Conservation (phyloP, 2,888 invertebrate species). For the Orthosia cruda region DNA sequence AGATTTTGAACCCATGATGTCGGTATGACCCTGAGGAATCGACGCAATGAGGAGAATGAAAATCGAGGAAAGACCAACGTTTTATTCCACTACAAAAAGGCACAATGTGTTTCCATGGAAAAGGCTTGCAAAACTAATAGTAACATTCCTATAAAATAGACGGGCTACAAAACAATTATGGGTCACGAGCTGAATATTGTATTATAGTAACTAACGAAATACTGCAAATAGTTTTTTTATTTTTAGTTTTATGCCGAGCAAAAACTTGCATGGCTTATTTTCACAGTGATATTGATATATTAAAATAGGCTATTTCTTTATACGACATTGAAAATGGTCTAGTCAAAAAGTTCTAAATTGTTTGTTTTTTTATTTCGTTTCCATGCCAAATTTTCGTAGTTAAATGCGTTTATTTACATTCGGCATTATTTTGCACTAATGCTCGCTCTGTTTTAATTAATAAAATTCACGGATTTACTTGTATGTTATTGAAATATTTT, state of each 20-base stretch:
- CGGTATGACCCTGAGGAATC: no score
- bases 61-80: background rate
- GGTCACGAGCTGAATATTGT: conserved; percentile 30
- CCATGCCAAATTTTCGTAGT: conserved; percentile 36
- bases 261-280: conserved; percentile 2
- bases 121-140: background rate
- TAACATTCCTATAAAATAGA: background rate
- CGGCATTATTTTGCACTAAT: conserved; percentile 50
- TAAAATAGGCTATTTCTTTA: conserved; percentile 27
- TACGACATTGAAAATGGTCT: conserved; percentile 49
- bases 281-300: background rate
- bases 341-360: conserved; percentile 56
- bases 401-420: conserved; percentile 56
- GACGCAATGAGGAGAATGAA: no score
- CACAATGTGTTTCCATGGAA: background rate
- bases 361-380: conserved; percentile 45
- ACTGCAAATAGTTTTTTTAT: conserved; percentile 3
- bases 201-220: background rate
- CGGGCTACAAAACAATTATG: background rate
- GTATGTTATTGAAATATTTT: conserved; percentile 83
- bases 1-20: no score
- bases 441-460: conserved; percentile 69
- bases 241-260: background rate
- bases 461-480: conserved; percentile 72
- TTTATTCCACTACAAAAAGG: background rate